These are phyloP conservation scores for Glaucidium brasilianum DNA, from an alignment of 2,113 vertebrate genomes.

Conservation along the genomic window DNA sequence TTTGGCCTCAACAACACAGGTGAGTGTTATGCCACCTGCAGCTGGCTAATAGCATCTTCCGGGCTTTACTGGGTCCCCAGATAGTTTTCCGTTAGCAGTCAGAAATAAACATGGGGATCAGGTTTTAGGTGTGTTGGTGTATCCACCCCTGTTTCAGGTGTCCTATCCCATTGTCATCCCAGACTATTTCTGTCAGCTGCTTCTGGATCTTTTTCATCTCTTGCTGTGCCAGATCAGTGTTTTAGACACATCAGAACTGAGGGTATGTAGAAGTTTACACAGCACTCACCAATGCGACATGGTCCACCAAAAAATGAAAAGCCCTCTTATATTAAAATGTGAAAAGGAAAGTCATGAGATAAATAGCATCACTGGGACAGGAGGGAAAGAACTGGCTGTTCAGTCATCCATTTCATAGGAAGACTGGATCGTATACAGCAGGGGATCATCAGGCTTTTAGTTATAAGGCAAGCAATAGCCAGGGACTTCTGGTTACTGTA, in stretches of 20 bases:
- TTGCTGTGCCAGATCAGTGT: not conserved
- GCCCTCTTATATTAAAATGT: not conserved
- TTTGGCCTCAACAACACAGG: slow-evolving; percentile 97
- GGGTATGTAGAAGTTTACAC: not conserved
- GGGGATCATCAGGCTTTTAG: fast-evolving
- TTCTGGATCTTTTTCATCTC: not conserved
- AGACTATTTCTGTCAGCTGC: not conserved
- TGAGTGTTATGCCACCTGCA: slow-evolving; percentile 45
- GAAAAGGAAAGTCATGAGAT: not conserved
- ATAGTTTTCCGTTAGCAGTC: fast-evolving
- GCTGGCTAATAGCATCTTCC: not conserved
- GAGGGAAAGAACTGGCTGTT: not conserved
- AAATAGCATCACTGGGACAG: not conserved
- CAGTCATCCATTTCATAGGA: not conserved
- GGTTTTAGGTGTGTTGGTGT: not conserved
- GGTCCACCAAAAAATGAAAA: not conserved
- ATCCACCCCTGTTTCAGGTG: no score
- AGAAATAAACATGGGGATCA: fast-evolving
- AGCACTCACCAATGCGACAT: not conserved
- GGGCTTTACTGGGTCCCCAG: not conserved
- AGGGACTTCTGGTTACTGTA: fast-evolving
- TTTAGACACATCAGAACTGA: not conserved
- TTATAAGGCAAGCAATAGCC: not conserved
- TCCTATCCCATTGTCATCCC: fast-evolving
- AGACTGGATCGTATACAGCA: fast-evolving